A percentile compares a stretch with the other conserved stretches of the same genome.
Evolutionary conservation across 2,113 vertebrate genomes (phyloP).

Genomic region (Baryphthengus martii): DNA sequence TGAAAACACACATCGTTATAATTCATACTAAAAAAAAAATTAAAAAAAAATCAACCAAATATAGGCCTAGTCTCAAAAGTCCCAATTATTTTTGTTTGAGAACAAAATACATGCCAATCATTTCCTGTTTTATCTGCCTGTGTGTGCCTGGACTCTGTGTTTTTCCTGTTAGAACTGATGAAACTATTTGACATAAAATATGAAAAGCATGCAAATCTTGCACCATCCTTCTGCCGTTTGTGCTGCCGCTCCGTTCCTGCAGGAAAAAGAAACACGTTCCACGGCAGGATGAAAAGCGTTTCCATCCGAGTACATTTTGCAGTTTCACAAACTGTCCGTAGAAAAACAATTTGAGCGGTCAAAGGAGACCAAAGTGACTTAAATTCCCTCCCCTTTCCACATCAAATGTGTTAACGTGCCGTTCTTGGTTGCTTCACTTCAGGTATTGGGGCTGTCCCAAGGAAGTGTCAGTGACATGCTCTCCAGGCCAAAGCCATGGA

Average conservation of each 20-base stretch:
- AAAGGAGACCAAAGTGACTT: background rate
- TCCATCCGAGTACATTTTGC: background rate
- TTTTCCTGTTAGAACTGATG: conserved; percentile 43
- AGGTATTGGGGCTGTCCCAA: conserved; percentile 91
- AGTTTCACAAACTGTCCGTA: background rate
- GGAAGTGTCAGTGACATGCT: conserved; percentile 93
- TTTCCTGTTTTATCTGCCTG: conserved; percentile 47
- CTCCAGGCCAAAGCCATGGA: conserved; percentile 93
- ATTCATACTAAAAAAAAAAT: background rate
- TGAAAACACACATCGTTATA: conserved; percentile 25
- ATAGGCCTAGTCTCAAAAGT: conserved; percentile 48
- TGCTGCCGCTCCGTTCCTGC: background rate
- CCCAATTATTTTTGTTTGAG: conserved; percentile 56
- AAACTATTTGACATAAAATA: conserved; percentile 33
- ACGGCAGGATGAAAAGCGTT: background rate
- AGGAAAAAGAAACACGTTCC: background rate
- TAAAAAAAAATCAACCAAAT: background rate
- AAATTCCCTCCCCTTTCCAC: background rate
- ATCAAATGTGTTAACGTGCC: conserved; percentile 42
- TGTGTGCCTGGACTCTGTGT: conserved; percentile 32
- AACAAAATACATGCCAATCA: conserved; percentile 60
- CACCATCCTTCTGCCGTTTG: background rate
- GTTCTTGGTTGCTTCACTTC: conserved; percentile 53
- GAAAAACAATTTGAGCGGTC: accelerated
- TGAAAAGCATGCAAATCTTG: conserved; percentile 33